Conservation (phyloP, 92 coral and sea anemone genomes). For the Porites lobata region DNA sequence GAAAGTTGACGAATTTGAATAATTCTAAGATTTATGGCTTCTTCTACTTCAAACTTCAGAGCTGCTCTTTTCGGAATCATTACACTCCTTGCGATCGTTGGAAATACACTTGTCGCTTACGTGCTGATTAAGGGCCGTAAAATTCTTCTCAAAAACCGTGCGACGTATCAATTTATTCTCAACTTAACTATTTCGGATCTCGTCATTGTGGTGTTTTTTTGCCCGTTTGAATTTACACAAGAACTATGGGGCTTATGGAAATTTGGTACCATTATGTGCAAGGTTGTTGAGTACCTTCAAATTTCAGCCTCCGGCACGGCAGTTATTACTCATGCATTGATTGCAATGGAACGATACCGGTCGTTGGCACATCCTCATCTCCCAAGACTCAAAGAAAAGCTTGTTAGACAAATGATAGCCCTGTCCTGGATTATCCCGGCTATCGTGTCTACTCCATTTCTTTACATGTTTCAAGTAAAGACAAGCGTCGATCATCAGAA, state of each 20-base stretch:
- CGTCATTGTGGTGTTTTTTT: constrained; percentile 36
- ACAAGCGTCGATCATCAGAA: not conserved
- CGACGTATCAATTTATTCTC: constrained; percentile 49
- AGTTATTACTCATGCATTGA: constrained; percentile 71
- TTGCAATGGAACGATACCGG: constrained; percentile 83
- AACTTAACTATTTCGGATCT: constrained; percentile 61
- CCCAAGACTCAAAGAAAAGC: constrained; percentile 39
- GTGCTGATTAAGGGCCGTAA: constrained; percentile 17
- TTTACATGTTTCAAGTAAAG: constrained; percentile 49
- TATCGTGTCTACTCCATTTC: constrained; percentile 53
- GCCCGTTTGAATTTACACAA: constrained; percentile 63
- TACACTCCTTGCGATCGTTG: not conserved
- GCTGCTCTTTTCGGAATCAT: constrained; percentile 30
- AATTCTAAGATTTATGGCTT: not conserved
- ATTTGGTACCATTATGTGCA: constrained; percentile 64
- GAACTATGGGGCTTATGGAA: constrained; percentile 65
- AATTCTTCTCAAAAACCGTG: constrained; percentile 27
- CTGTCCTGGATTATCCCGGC: constrained; percentile 72
- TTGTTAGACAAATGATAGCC: constrained; percentile 64
- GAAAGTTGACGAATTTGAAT: not conserved
- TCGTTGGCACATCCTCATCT: constrained; percentile 71
- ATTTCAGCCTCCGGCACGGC: constrained; percentile 66
- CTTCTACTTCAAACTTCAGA: constrained; percentile 3
- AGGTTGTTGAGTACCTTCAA: constrained; percentile 73
- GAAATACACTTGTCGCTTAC: constrained; percentile 9